Base-by-base conservation (phyloP, 2,113 vertebrate genomes). In the Polypterus senegalus region DNA sequence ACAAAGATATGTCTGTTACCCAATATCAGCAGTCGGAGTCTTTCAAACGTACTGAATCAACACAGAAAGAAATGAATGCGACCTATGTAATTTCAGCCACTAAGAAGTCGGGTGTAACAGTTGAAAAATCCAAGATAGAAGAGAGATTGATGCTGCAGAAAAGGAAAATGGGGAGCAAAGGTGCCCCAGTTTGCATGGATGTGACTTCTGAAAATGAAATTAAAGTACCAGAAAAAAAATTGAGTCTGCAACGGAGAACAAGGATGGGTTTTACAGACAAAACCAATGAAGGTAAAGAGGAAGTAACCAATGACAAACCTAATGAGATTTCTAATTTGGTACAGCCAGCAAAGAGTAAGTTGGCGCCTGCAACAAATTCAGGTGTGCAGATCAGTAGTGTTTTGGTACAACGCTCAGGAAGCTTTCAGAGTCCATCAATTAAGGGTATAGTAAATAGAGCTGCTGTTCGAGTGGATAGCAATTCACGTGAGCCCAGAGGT, bases 51-150 rank as follows among this genome's bases (percentile, higher is more conserved):
- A 27, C 27, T 27, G 27, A 27, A 27, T 27, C 27, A 27, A 27
- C 27, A 27, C 27, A 27, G 27, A 79, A 71, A 65, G 81, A 77
- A 9, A n/a, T 79, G 1, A 93, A 92, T 64, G 78, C 71, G 64
- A 94, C 92, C 0, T 92, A 89, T 0, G 75, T 94, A 5, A 61
- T 92, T 69, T 89, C 90, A 27, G 74, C 85, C 27, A 82, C 80
- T 65, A 82, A 65, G 54, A 79, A 73, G 61, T 49, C 47, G 27
- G 65, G 63, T 7, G 72, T 67, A 1, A 0, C 3, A 1, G 61
- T 71, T 44, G 56, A 53, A 9, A 4, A 49, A 48, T 65, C 77
- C 7, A 74, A 76, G 27, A n/a, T 72, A 46, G 71, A 70, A 2
- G 61, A 63, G 4, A 79, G 73, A 27, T 68, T 89, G 64, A 77